Evolutionary conservation across 1,140 invertebrate genomes (phyloP).

Genomic region (Orius laevigatus): DNA sequence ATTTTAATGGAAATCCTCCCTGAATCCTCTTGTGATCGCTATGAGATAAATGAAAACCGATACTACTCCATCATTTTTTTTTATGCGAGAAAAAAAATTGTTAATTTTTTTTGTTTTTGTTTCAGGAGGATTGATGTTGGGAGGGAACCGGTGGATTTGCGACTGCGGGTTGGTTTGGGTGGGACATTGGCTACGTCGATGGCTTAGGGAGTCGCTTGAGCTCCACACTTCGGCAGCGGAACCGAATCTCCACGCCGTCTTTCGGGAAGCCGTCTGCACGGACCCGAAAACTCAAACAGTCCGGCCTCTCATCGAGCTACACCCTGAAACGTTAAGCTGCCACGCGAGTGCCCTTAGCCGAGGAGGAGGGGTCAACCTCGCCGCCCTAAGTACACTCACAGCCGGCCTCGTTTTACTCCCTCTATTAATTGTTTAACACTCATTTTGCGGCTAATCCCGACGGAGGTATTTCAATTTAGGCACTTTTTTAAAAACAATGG

Average conservation of each 20-base stretch:
- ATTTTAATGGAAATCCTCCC: too few relatives aligned
- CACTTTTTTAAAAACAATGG: too few relatives aligned
- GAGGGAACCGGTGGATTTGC: conserved; percentile 68
- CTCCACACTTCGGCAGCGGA: conserved; percentile 46
- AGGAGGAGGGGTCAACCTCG: conserved; percentile 12
- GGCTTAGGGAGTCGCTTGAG: conserved; percentile 61
- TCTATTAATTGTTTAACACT: background rate
- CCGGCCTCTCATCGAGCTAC: conserved; percentile 48
- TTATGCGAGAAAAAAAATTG: too few relatives aligned
- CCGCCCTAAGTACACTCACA: background rate
- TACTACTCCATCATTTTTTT: too few relatives aligned
- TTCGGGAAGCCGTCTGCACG: conserved; percentile 41
- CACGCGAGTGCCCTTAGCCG: conserved; percentile 52
- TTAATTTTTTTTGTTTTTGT: conserved; percentile 18
- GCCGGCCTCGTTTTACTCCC: background rate
- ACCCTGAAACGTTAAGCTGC: conserved; percentile 54
- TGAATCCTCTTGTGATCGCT: too few relatives aligned
- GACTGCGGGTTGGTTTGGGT: conserved; percentile 80
- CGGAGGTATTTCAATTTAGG: too few relatives aligned
- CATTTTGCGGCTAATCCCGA: too few relatives aligned
- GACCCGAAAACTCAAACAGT: conserved; percentile 39
- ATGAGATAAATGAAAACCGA: too few relatives aligned
- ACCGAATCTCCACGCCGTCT: conserved; percentile 30
- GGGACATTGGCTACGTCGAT: conserved; percentile 69
- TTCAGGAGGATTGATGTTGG: conserved; percentile 62